These are phyloP conservation scores for Malurus splendens DNA, from an alignment of 2,797 vertebrate genomes.

Conservation along the genomic window DNA sequence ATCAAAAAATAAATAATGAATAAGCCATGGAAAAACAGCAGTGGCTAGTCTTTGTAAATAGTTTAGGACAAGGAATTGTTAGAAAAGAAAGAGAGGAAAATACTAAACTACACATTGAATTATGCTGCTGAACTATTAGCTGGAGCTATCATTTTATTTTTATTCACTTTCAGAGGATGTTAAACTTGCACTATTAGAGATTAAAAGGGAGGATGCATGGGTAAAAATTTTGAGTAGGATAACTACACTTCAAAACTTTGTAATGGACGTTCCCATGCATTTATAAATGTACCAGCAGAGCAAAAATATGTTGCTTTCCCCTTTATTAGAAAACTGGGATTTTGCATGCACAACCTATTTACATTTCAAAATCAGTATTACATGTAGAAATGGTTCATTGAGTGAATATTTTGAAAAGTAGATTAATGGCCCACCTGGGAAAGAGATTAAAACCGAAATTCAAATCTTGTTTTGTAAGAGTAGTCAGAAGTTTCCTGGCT, in stretches of 20 bases:
- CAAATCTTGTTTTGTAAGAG: not conserved
- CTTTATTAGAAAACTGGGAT: not conserved
- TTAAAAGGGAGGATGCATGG: not conserved
- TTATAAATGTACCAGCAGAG: not conserved
- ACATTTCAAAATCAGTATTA: not conserved
- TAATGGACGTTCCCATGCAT: not conserved
- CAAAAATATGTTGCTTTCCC: not conserved
- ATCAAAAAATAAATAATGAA: not conserved
- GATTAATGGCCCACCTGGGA: not conserved
- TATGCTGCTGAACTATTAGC: not conserved
- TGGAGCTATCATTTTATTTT: not conserved
- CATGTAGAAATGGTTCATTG: not conserved
- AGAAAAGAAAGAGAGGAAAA: not conserved
- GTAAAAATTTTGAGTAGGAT: not conserved
- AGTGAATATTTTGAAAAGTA: not conserved
- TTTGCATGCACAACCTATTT: not conserved
- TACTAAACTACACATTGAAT: not conserved
- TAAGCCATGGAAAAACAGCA: not conserved
- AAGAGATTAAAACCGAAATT: not conserved
- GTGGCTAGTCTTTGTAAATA: not conserved
- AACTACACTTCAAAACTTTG: not conserved
- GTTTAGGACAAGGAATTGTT: not conserved
- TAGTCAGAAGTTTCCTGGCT: not conserved
- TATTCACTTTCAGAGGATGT: not conserved
- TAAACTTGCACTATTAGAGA: not conserved